phyloP scores from a whole-genome alignment of 2,113 vertebrate species.

The Salvelinus sp. region DNA sequence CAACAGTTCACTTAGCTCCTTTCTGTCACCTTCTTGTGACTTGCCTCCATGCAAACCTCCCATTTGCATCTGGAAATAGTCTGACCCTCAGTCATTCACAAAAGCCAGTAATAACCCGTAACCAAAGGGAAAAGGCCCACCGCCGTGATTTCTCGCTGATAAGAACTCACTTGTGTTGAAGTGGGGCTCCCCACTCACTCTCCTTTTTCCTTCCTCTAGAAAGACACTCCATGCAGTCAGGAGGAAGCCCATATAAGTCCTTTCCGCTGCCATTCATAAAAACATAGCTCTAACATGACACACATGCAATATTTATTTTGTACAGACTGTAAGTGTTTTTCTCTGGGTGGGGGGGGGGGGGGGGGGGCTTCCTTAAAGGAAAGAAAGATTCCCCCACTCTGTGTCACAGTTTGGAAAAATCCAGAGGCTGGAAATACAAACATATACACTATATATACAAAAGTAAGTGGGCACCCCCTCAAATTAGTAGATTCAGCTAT shows the following conservation, averaged over 20 bases:
- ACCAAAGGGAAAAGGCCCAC: slow-evolving; percentile 48
- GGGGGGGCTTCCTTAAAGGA: too few species aligned
- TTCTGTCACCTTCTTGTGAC: slow-evolving; percentile 55
- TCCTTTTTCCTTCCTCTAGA: slow-evolving; percentile 2
- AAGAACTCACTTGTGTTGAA: slow-evolving; percentile 40
- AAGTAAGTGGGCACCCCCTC: too few species aligned
- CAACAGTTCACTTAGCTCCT: slow-evolving; percentile 63
- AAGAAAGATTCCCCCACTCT: not conserved
- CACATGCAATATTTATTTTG: not conserved
- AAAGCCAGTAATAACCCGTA: slow-evolving; percentile 60
- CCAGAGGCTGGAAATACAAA: too few species aligned
- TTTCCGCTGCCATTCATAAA: slow-evolving; percentile 29
- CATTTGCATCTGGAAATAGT: slow-evolving; percentile 72
- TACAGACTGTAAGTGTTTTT: not conserved
- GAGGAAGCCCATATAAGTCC: slow-evolving; percentile 49
- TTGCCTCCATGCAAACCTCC: slow-evolving; percentile 54
- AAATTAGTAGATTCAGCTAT: too few species aligned
- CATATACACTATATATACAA: too few species aligned
- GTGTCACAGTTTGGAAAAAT: too few species aligned
- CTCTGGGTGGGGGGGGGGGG: too few species aligned
- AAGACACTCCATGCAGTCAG: not conserved
- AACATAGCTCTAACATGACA: not conserved
- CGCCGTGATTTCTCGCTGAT: slow-evolving; percentile 50
- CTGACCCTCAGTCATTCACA: slow-evolving; percentile 47
- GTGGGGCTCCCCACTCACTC: slow-evolving; percentile 23